These are phyloP conservation scores for Parauchenoglanis ngamensis DNA, from an alignment of 2,797 vertebrate species.

Conservation along the genomic window DNA sequence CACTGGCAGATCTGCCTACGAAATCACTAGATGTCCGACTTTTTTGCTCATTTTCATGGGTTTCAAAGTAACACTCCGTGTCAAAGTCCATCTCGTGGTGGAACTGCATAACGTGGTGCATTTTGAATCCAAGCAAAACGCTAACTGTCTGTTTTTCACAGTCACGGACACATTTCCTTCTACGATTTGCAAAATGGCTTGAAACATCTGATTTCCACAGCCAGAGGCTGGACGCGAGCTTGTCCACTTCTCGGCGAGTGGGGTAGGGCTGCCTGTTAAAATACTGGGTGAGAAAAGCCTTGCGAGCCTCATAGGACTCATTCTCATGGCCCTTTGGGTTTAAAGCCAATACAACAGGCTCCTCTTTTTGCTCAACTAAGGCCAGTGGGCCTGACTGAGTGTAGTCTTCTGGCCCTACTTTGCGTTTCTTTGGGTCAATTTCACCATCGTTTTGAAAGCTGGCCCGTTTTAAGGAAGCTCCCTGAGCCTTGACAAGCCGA, in stretches of 20 bases:
- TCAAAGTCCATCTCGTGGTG: constrained; percentile 85
- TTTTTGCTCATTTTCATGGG: constrained; percentile 67
- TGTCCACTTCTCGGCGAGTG: constrained; percentile 88
- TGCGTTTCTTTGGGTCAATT: constrained; percentile 84
- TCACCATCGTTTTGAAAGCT: constrained; percentile 82
- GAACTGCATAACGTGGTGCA: constrained; percentile 87
- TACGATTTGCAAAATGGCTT: constrained; percentile 90
- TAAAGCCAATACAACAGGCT: constrained; percentile 87
- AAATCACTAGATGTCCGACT: constrained; percentile 82
- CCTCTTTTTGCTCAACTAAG: constrained; percentile 86
- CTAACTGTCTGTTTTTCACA: constrained; percentile 83
- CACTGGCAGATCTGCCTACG: constrained; percentile 84
- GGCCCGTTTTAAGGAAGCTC: constrained; percentile 80
- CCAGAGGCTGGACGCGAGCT: constrained; percentile 91
- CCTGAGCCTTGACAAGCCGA: constrained; percentile 78
- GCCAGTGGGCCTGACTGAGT: constrained; percentile 69
- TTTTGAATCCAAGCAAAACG: constrained; percentile 92
- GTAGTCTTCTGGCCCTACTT: constrained; percentile 76
- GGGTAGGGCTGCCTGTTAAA: constrained; percentile 93
- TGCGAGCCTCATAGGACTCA: constrained; percentile 91
- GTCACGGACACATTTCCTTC: constrained; percentile 87
- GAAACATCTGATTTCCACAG: constrained; percentile 98
- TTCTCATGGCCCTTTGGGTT: constrained; percentile 94
- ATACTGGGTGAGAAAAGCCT: constrained; percentile 92
- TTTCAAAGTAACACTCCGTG: constrained; percentile 76